Conservation (phyloP, 2,797 vertebrate species). For the Ptychobarbus kaznakovi region DNA sequence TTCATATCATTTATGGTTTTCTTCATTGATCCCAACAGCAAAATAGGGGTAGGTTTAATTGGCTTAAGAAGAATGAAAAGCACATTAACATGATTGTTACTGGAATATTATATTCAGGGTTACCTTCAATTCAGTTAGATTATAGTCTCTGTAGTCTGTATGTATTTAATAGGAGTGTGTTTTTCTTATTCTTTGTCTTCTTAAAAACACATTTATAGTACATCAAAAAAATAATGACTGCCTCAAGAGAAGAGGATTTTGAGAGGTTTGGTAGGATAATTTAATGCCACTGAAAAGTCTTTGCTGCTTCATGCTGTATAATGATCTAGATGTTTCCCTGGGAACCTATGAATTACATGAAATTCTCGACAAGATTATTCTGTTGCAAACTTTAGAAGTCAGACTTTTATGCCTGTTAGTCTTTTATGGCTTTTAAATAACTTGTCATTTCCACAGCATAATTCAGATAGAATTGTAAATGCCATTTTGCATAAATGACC, state of each 20-base stretch:
- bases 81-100: not conserved
- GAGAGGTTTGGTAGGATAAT: not conserved
- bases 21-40: not conserved
- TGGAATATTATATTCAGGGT: slow-evolving; percentile 1
- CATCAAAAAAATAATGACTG: not conserved
- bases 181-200: not conserved
- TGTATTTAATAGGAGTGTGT: not conserved
- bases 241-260: not conserved
- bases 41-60: not conserved
- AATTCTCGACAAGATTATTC: not conserved
- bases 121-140: slow-evolving; percentile 1
- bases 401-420: not conserved
- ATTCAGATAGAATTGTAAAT: slow-evolving; percentile 7
- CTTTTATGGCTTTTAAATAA: slow-evolving; percentile 15
- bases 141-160: not conserved
- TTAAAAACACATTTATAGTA: not conserved
- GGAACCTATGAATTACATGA: not conserved
- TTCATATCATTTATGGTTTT: not conserved
- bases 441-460: not conserved
- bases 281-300: not conserved
- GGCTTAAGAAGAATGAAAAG: not conserved
- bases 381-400: not conserved
- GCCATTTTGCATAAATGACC: not conserved
- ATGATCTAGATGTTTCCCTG: not conserved
- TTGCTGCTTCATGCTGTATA: not conserved